Conservation (phyloP, 2,888 invertebrate genomes). For the Drosophila prolongata region DNA sequence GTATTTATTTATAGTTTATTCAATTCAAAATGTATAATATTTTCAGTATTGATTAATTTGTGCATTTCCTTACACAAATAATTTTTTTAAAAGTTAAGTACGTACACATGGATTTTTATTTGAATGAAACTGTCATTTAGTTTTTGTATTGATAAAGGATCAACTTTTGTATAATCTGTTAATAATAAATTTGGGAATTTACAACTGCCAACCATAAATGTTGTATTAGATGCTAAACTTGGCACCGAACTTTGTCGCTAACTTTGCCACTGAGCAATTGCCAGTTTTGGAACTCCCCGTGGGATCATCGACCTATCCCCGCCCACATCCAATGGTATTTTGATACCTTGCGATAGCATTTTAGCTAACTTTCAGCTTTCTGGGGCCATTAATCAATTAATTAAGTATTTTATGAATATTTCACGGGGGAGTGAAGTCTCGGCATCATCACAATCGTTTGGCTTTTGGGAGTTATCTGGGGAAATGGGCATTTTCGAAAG, state of each 20-base stretch:
- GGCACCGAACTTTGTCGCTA: constrained; percentile 37
- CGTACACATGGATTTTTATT: too few species aligned
- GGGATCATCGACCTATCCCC: constrained; percentile 11
- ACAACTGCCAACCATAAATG: constrained; percentile 19
- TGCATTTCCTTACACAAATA: too few species aligned
- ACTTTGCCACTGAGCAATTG: constrained; percentile 42
- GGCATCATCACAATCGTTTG: constrained; percentile 56
- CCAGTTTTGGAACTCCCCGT: constrained; percentile 28
- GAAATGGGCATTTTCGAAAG: constrained; percentile 18
- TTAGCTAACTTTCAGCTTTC: constrained; percentile 61
- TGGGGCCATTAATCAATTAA: constrained; percentile 80
- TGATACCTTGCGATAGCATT: constrained; percentile 63
- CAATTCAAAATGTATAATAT: too few species aligned
- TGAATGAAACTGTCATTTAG: too few species aligned
- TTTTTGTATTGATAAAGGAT: too few species aligned
- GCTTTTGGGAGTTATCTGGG: constrained; percentile 5
- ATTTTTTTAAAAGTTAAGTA: too few species aligned
- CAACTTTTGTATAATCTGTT: background rate
- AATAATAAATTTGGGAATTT: background rate
- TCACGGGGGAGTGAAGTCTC: constrained; percentile 48
- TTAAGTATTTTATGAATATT: constrained; percentile 79
- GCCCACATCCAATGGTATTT: constrained; percentile 37
- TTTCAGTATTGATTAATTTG: too few species aligned
- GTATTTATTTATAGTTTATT: too few species aligned
- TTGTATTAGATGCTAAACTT: constrained; percentile 14